A percentile compares a stretch with the other conserved stretches of the same genome.
These are phyloP conservation scores for Brachionichthys hirsutus DNA, from an alignment of 2,113 vertebrate genomes.

Conservation along the genomic window DNA sequence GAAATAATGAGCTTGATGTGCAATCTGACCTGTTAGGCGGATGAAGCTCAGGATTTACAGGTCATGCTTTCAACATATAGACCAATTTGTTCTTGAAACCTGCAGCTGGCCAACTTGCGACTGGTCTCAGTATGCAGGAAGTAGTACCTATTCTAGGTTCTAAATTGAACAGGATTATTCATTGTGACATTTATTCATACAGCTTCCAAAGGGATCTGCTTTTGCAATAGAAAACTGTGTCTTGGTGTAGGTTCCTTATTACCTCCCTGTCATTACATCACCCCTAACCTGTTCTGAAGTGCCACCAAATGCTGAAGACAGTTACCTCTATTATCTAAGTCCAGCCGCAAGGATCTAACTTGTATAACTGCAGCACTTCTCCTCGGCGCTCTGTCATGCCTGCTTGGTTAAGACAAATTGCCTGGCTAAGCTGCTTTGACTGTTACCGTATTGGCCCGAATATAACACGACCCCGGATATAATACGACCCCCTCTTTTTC, in stretches of 20 bases:
- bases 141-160: slow-evolving; percentile 8
- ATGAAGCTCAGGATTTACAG: neutral
- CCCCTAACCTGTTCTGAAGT: neutral
- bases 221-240: slow-evolving; percentile 1
- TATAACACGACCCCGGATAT: too few species aligned
- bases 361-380: slow-evolving; percentile 13
- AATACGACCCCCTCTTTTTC: too few species aligned
- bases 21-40: slow-evolving; percentile 1
- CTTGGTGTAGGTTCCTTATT: neutral
- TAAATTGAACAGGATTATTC: slow-evolving; percentile 13
- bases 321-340: neutral
- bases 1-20: slow-evolving; percentile 11
- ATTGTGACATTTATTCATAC: neutral
- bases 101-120: slow-evolving; percentile 6
- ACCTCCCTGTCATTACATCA: neutral
- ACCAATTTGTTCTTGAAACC: neutral
- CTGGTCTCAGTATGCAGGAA: slow-evolving; percentile 41
- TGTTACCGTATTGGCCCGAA: too few species aligned
- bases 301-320: neutral
- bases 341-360: slow-evolving; percentile 19
- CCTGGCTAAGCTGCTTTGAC: slow-evolving; percentile 18
- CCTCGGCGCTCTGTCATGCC: slow-evolving; percentile 26
- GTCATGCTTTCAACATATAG: slow-evolving; percentile 7
- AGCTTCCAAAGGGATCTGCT: neutral
- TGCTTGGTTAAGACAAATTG: slow-evolving; percentile 31